Conservation (phyloP, 1,140 invertebrate species). For the Philaenus spumarius region DNA sequence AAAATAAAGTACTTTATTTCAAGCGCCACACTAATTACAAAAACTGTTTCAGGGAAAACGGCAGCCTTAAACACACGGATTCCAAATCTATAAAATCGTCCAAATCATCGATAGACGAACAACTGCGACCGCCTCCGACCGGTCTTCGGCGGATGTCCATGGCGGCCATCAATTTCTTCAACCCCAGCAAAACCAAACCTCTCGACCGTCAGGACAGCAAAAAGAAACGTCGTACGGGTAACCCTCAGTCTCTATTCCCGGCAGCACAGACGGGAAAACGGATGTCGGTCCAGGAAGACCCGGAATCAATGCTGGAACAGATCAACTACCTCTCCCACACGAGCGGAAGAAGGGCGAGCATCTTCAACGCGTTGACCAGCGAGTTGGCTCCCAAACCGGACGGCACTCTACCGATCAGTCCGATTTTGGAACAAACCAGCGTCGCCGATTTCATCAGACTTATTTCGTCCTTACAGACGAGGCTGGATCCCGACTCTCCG, state of each 20-base stretch:
- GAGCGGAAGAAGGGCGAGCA: constrained; percentile 13
- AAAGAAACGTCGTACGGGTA: constrained; percentile 13
- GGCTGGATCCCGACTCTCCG: not conserved
- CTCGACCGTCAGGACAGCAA: not conserved
- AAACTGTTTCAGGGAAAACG: no score
- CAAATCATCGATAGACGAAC: not conserved
- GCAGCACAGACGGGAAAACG: not conserved
- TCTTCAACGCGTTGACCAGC: constrained; percentile 17
- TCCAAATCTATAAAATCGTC: not conserved
- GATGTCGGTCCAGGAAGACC: constrained; percentile 2
- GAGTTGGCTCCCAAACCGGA: constrained; percentile 20
- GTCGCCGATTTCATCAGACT: constrained; percentile 65
- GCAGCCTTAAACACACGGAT: no score
- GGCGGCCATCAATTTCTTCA: constrained; percentile 30
- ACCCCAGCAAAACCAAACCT: constrained; percentile 2
- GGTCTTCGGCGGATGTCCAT: constrained; percentile 29
- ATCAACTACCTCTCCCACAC: constrained; percentile 18
- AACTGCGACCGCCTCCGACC: constrained; percentile 5
- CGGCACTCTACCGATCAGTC: constrained; percentile 35
- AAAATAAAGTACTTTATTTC: no score
- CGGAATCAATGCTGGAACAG: not conserved
- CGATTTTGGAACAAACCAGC: constrained; percentile 64
- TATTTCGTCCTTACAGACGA: constrained; percentile 50
- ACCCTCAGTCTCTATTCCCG: not conserved
- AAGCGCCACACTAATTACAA: no score